phyloP scores from a whole-genome alignment of 2,113 vertebrate species.

The Lepisosteus osseus region DNA sequence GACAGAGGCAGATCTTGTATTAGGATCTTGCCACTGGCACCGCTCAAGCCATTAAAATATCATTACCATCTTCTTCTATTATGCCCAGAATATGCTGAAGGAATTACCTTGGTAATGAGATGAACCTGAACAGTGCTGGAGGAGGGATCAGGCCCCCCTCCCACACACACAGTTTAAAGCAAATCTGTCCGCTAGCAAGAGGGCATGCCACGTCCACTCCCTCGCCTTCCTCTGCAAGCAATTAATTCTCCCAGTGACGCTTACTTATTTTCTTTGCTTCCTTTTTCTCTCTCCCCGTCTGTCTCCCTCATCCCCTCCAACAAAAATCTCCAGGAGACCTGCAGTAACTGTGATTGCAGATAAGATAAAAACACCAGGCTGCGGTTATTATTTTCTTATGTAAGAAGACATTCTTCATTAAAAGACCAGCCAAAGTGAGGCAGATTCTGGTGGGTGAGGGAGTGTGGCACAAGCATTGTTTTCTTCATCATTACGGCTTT shows the following conservation, averaged over 20 bases:
- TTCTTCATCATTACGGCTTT: too few relatives aligned
- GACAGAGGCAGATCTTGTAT: constrained; percentile 55
- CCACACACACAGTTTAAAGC: neutral
- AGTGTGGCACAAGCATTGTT: too few relatives aligned
- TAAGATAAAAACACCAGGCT: neutral
- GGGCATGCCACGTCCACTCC: neutral
- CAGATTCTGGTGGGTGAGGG: too few relatives aligned
- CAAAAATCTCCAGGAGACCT: neutral
- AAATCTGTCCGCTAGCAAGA: neutral
- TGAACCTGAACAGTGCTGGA: constrained; percentile 52
- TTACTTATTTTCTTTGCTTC: neutral
- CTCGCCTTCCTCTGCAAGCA: neutral
- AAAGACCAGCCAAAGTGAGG: too few relatives aligned
- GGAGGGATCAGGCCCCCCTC: neutral
- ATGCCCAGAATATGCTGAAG: constrained; percentile 55
- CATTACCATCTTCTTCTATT: constrained; percentile 67
- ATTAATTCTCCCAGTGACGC: neutral
- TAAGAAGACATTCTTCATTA: too few relatives aligned
- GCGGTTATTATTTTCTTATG: too few relatives aligned
- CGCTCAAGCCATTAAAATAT: constrained; percentile 65
- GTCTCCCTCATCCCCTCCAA: neutral
- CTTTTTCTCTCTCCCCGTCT: neutral
- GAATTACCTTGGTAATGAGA: constrained; percentile 71
- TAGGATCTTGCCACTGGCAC: constrained; percentile 65
- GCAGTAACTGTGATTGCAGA: neutral